Percentiles rank a stretch among this genome's conserved stretches.
Evolutionary conservation across 2,113 vertebrate species (phyloP).

Genomic region (Candoia aspera): DNA sequence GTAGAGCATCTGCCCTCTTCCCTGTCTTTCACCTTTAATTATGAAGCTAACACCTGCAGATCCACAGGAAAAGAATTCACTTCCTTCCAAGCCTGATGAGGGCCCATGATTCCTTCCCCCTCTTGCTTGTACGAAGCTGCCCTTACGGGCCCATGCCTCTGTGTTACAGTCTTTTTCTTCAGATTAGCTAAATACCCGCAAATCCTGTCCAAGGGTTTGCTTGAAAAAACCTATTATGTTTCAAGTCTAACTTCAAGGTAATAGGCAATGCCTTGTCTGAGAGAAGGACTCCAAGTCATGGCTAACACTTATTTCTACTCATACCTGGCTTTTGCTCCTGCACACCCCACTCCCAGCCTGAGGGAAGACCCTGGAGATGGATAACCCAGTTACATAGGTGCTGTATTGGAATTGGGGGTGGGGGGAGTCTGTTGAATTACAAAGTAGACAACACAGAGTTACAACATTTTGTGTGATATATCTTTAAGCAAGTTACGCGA

Average conservation of each 20-base stretch:
- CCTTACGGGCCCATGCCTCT: background rate
- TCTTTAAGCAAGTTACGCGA: background rate
- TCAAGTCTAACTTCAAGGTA: no score
- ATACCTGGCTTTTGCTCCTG: no score
- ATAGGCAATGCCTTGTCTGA: no score
- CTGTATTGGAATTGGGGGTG: background rate
- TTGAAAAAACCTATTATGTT: no score
- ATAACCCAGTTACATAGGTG: background rate
- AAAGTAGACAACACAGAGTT: background rate
- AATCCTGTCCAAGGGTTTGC: no score
- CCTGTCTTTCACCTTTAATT: background rate
- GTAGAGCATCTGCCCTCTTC: background rate
- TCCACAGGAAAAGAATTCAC: background rate
- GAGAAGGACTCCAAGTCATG: no score
- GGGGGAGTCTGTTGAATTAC: background rate
- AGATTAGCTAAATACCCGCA: background rate
- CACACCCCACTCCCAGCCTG: no score
- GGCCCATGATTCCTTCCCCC: background rate
- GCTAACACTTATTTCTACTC: no score
- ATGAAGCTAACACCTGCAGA: background rate
- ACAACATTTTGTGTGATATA: background rate
- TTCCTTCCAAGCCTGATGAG: background rate
- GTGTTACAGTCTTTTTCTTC: background rate
- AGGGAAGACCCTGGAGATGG: no score
- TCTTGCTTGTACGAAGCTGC: background rate